A percentile compares a stretch with the other conserved stretches of the same genome.
phyloP scores from a whole-genome alignment of 2,888 invertebrate species.

The Leucophenga montana region DNA sequence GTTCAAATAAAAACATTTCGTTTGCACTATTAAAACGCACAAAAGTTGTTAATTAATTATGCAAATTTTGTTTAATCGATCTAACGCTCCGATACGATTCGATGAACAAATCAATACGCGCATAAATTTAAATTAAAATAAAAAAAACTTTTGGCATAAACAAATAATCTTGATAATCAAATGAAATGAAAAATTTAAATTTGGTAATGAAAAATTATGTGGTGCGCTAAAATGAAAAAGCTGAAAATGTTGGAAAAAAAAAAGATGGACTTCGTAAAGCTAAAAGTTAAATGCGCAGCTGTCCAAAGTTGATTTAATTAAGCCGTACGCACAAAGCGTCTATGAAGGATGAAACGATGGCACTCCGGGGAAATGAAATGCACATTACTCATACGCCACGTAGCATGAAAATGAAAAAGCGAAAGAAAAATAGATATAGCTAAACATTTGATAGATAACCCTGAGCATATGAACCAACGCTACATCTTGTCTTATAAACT shows the following conservation, averaged over 20 bases:
- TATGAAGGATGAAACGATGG: too few species aligned
- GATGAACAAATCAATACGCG: background rate
- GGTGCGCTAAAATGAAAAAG: background rate
- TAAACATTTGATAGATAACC: conserved; percentile 21
- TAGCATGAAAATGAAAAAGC: conserved; percentile 30
- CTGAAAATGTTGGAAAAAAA: background rate
- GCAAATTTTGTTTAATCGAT: conserved; percentile 44
- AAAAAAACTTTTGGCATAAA: conserved; percentile 13
- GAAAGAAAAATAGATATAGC: background rate
- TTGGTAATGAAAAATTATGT: conserved; percentile 20
- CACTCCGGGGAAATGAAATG: conserved; percentile 15
- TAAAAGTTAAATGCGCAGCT: conserved; percentile 7
- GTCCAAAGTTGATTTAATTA: conserved; percentile 44
- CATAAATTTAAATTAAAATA: conserved; percentile 19
- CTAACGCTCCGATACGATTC: too few species aligned
- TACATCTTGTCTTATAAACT: background rate
- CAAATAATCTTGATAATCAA: conserved; percentile 52
- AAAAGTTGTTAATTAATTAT: conserved; percentile 57
- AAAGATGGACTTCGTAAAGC: background rate
- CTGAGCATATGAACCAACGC: background rate
- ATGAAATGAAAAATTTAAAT: conserved; percentile 6
- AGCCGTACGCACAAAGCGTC: conserved; percentile 35
- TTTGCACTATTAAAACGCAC: conserved; percentile 55
- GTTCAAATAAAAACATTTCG: background rate
- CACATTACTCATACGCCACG: conserved; percentile 59